Evolutionary conservation across 1,140 invertebrate species (phyloP).

Genomic region (Sweltsa coloradensis): DNA sequence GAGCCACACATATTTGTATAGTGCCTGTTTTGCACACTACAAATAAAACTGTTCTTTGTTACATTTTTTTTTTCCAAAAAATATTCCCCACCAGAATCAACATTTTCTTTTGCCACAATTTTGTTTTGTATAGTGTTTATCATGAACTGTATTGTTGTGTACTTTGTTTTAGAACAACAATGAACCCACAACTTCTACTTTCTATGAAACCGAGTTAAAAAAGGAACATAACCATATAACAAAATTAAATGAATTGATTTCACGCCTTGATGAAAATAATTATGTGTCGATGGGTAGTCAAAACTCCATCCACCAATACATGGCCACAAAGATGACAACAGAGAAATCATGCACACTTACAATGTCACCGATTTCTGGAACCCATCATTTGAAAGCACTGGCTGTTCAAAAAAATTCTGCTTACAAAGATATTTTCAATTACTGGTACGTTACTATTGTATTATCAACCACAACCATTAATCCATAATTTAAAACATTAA

Average conservation of each 20-base stretch:
- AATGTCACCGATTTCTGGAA: neutral
- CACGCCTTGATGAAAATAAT: neutral
- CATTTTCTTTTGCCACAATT: no score
- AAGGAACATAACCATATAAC: neutral
- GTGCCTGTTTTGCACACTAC: no score
- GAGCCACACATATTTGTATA: no score
- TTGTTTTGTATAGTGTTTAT: no score
- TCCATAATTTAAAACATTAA: no score
- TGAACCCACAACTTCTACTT: neutral
- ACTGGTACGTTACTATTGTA: neutral
- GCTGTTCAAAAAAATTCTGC: neutral
- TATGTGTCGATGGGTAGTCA: neutral
- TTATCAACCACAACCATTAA: neutral
- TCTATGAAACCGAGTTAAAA: neutral
- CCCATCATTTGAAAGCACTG: neutral
- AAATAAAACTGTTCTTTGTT: no score
- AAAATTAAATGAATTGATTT: neutral
- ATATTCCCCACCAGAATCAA: no score
- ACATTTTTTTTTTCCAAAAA: no score
- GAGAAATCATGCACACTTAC: neutral
- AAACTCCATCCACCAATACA: neutral
- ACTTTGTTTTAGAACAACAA: no score
- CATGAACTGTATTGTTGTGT: no score
- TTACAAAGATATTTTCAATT: slow-evolving; percentile 3
- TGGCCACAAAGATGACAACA: neutral